Evolutionary conservation across 2,888 invertebrate genomes (phyloP), one percentile per base, ranked within the genome.

Genomic region (Drosophila buzzatii): DNA sequence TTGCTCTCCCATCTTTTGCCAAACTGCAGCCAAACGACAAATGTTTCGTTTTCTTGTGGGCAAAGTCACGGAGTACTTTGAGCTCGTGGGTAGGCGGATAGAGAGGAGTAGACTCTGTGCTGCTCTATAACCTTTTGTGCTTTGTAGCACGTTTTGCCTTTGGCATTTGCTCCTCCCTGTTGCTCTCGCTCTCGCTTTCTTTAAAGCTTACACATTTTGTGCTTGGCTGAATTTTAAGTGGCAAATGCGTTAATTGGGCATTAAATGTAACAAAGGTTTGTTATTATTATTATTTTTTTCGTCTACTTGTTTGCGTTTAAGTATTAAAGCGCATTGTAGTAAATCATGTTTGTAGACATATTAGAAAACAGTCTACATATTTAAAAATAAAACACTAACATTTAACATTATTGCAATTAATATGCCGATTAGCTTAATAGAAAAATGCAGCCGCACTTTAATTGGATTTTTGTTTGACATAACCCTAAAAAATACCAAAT

Each of bases 231-330:
- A 57, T 76, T 68, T 85, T 49, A 85, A 89, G 81, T 87, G 82
- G 71, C 71, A 86, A 81, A 82, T 84, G 65, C 84, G 82, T 81
- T 88, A 89, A 89, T 89, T 89, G 89, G 82, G 84, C 90, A 87
- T 87, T 83, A 82, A 84, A 90, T 86, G 80, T 69, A 77, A 69
- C 72, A 51, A 56, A 42, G 41, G 51, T 63, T 44, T 27, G 23
- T 27, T 51, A 27, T 27, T 27, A 6, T 60, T 57, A 44, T 69
- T 37, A 47, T 69, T 33, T 45, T 23, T 7, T 45, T 53, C 44
- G 47, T 23, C 31, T 16, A 0, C 47, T 10, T 31, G n/a, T 5
- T 63, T 61, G 16, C 12, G 33, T 18, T 33, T 51, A 14, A 5
- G 33, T 42, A 33, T 9, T 44, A 23, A 2, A 20, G 20, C 6